Evolutionary conservation across 2,888 invertebrate species (phyloP).

Genomic region (Melieria picta): DNA sequence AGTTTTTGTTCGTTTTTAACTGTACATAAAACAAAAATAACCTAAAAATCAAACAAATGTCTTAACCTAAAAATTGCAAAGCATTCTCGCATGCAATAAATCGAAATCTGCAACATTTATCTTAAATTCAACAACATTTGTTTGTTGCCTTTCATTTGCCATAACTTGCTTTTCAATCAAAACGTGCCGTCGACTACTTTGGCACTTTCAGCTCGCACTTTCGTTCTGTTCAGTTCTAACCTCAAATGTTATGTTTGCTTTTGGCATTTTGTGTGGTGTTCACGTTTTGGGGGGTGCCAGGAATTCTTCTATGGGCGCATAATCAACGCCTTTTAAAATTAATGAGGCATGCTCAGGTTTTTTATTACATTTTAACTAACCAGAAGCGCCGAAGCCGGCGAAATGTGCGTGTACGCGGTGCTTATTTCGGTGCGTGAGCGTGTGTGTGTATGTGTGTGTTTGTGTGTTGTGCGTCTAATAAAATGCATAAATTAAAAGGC

Average conservation of each 20-base stretch:
- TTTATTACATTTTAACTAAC: constrained; percentile 67
- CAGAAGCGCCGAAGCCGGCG: constrained; percentile 45
- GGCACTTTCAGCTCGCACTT: background rate
- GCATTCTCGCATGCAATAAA: too few relatives aligned
- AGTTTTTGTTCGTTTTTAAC: too few relatives aligned
- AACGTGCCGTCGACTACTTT: background rate
- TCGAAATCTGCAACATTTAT: too few relatives aligned
- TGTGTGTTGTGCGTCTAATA: constrained; percentile 21
- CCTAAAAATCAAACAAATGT: too few relatives aligned
- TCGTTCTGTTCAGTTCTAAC: background rate
- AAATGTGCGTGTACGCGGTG: background rate
- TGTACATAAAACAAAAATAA: too few relatives aligned
- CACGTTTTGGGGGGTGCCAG: constrained; percentile 5
- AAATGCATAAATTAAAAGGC: constrained; percentile 35
- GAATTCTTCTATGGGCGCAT: constrained; percentile 26
- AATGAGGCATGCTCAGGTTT: constrained; percentile 66
- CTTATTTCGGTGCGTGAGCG: too few relatives aligned
- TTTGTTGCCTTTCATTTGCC: background rate
- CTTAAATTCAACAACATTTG: background rate
- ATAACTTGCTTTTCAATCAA: background rate
- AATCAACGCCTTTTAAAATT: constrained; percentile 58
- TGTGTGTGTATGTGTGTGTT: background rate
- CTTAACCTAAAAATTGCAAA: too few relatives aligned
- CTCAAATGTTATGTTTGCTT: constrained; percentile 13
- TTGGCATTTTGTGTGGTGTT: background rate